Evolutionary conservation across 1,140 invertebrate genomes (phyloP).

Genomic region (Samia ricini): DNA sequence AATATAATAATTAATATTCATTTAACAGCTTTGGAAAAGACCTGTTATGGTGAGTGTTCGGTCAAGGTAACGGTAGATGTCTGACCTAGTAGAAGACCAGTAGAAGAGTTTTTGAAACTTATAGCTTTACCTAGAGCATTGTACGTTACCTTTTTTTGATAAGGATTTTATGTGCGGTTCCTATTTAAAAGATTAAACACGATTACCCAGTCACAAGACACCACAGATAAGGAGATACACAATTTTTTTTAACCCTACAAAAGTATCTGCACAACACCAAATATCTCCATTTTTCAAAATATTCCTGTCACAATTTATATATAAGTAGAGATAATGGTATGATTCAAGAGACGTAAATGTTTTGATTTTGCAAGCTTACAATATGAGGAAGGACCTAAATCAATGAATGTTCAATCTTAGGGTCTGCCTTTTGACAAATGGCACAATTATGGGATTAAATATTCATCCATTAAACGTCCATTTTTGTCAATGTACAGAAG

Average conservation of each 20-base stretch:
- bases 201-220: slow-evolving; percentile 23
- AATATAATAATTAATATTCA: slow-evolving; percentile 48
- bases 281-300: not conserved
- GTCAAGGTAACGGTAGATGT: slow-evolving; percentile 61
- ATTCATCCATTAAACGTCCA: too few species aligned
- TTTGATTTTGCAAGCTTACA: too few species aligned
- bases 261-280: not conserved
- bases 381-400: too few species aligned
- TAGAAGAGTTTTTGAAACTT: slow-evolving; percentile 58
- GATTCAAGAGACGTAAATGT: too few species aligned
- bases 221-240: slow-evolving; percentile 20
- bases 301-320: not conserved
- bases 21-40: slow-evolving; percentile 78
- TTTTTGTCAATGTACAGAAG: too few species aligned
- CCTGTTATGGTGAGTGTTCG: slow-evolving; percentile 72
- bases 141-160: slow-evolving; percentile 39
- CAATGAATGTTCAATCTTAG: too few species aligned
- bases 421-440: too few species aligned
- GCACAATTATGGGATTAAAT: too few species aligned
- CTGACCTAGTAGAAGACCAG: slow-evolving; percentile 43
- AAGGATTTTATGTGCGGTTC: slow-evolving; percentile 21
- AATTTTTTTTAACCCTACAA: not conserved
- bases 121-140: slow-evolving; percentile 54
- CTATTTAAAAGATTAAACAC: slow-evolving; percentile 14
- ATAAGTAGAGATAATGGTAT: too few species aligned